A percentile compares a stretch with the other conserved stretches of the same genome.
These are phyloP conservation scores for Xenopus laevis DNA, from an alignment of 2,113 vertebrate genomes.

Conservation along the genomic window DNA sequence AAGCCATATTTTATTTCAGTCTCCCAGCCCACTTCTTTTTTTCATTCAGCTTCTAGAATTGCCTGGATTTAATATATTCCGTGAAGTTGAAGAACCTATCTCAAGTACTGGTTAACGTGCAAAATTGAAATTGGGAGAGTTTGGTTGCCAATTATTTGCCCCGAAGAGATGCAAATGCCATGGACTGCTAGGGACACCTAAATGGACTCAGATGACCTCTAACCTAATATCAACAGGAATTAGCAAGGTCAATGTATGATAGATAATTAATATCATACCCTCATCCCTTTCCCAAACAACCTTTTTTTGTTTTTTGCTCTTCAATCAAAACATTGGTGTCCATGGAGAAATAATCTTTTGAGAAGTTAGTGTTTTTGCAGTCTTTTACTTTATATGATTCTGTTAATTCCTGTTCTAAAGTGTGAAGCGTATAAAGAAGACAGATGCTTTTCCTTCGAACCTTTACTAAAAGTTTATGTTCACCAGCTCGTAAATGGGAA, in stretches of 20 bases:
- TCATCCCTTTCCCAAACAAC: background rate
- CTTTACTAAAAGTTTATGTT: constrained; percentile 28
- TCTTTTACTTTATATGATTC: constrained; percentile 4
- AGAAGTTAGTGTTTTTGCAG: constrained; percentile 22
- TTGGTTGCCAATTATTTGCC: background rate
- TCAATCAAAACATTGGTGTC: background rate
- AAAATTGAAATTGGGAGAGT: background rate
- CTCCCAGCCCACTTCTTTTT: too few relatives aligned
- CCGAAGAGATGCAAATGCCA: too few relatives aligned
- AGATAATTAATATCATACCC: constrained; percentile 4
- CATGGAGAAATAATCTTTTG: constrained; percentile 13
- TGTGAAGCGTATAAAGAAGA: constrained; percentile 17
- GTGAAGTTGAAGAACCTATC: background rate
- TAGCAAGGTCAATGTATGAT: background rate
- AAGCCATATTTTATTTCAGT: too few relatives aligned
- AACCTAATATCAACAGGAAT: background rate
- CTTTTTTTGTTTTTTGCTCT: background rate
- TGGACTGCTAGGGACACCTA: too few relatives aligned
- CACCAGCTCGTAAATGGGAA: constrained; percentile 20
- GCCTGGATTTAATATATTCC: too few relatives aligned
- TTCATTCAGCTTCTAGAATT: too few relatives aligned
- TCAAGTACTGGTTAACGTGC: constrained; percentile 2
- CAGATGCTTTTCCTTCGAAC: constrained; percentile 23
- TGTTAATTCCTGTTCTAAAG: constrained; percentile 12
- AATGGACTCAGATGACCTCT: too few relatives aligned